Conservation (phyloP, 2,113 vertebrate genomes). For the Astatotilapia flaviijosephi region DNA sequence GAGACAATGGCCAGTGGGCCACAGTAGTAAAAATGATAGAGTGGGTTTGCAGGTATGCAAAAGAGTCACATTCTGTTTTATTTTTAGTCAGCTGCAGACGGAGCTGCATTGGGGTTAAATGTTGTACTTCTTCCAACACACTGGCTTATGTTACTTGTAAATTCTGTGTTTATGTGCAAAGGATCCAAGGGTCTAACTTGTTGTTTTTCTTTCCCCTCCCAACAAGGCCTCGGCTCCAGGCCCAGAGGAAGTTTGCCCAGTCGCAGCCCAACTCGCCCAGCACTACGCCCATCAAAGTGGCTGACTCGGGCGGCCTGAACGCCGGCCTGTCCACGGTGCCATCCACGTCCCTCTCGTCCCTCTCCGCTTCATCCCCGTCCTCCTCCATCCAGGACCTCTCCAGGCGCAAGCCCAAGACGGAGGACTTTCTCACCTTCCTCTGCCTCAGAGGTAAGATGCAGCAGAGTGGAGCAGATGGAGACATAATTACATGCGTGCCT, state of each 20-base stretch:
- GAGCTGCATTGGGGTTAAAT: background rate
- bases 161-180: background rate
- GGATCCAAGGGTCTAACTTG: background rate
- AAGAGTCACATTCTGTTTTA: background rate
- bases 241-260: constrained; percentile 99
- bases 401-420: constrained; percentile 97
- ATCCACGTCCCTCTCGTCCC: constrained; percentile 62
- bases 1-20: background rate
- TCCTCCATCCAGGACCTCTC: constrained; percentile 96
- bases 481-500: background rate
- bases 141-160: background rate
- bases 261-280: constrained; percentile 98
- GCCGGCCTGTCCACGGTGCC: constrained; percentile 73
- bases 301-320: constrained; percentile 73
- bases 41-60: background rate
- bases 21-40: background rate
- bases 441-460: constrained; percentile 90
- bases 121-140: background rate
- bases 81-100: background rate
- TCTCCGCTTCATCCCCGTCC: constrained; percentile 74
- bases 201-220: background rate
- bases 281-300: constrained; percentile 96
- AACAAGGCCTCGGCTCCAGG: constrained; percentile 92
- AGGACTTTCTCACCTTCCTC: constrained; percentile 99
- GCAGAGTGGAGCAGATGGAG: background rate